phyloP scores from a whole-genome alignment of 2,797 vertebrate genomes.

The Lepilemur ruficaudatus region DNA sequence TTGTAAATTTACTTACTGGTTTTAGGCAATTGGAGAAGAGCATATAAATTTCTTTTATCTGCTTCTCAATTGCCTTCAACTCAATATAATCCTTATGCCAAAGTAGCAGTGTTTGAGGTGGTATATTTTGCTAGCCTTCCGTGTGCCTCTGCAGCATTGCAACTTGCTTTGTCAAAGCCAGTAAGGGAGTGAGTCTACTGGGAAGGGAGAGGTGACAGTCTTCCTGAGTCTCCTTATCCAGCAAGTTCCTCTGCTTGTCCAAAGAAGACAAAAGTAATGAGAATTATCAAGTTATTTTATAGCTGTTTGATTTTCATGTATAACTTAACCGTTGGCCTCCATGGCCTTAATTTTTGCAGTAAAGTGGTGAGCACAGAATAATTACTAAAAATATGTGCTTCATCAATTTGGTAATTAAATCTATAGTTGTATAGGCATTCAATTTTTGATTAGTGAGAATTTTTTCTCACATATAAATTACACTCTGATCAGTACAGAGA shows the following conservation, averaged over 20 bases:
- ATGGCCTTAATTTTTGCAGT: not conserved
- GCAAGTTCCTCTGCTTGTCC: not conserved
- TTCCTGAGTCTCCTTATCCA: not conserved
- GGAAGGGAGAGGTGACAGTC: not conserved
- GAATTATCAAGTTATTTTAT: not conserved
- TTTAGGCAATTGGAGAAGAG: too few species aligned
- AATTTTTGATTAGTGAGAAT: not conserved
- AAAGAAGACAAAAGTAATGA: not conserved
- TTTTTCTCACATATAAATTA: not conserved
- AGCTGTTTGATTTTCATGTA: not conserved
- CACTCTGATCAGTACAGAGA: not conserved
- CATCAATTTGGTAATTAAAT: not conserved
- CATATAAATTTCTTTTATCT: not conserved
- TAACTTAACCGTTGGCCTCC: rapidly evolving
- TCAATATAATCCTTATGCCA: not conserved
- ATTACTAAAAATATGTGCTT: not conserved
- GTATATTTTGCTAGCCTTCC: not conserved
- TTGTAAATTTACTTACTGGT: not conserved
- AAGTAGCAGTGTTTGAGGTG: not conserved
- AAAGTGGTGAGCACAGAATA: not conserved
- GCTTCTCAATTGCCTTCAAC: not conserved
- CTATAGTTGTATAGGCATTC: not conserved
- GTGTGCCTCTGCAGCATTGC: not conserved
- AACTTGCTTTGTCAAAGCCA: not conserved
- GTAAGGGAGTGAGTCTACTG: not conserved